Percentiles rank a stretch among this genome's conserved stretches.
Conservation (phyloP, 35 echinoderm and acorn worm genomes). For the Strongylocentrotus purpuratus region DNA sequence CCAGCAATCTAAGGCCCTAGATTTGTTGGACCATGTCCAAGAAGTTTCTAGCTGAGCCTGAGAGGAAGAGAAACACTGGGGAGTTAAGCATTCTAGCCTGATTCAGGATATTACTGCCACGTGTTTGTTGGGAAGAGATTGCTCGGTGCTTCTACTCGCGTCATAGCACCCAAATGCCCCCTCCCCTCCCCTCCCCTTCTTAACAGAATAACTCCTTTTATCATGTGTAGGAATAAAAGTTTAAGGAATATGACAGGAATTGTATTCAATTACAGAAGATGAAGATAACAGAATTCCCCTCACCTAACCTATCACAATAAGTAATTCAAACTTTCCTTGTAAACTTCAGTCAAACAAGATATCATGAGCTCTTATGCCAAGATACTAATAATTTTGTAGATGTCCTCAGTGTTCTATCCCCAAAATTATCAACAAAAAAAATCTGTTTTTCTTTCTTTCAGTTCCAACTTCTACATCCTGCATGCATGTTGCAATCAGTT, state of each 20-base stretch:
- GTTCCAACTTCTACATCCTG: not conserved
- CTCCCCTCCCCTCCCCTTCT: not conserved
- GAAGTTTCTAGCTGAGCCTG: not conserved
- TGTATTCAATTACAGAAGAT: not conserved
- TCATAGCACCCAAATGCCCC: not conserved
- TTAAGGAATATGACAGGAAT: not conserved
- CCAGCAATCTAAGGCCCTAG: not conserved
- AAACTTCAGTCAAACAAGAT: not conserved
- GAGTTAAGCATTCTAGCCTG: not conserved
- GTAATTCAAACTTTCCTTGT: not conserved
- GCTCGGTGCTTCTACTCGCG: slow-evolving; percentile 18
- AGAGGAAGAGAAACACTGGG: slow-evolving; percentile 13
- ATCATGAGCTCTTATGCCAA: not conserved
- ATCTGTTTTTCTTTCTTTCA: not conserved
- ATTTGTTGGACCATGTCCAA: not conserved
- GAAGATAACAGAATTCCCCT: not conserved
- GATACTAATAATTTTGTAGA: not conserved
- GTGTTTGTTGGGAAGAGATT: slow-evolving; percentile 19
- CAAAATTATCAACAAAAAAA: not conserved
- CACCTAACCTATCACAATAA: not conserved
- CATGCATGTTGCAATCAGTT: not conserved
- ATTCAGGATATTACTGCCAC: slow-evolving; percentile 38
- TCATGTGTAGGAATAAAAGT: not conserved
- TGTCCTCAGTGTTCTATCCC: not conserved
- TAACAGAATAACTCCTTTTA: not conserved